These are phyloP conservation scores for Gymnorhina tibicen DNA, from an alignment of 2,113 vertebrate genomes.

Conservation along the genomic window DNA sequence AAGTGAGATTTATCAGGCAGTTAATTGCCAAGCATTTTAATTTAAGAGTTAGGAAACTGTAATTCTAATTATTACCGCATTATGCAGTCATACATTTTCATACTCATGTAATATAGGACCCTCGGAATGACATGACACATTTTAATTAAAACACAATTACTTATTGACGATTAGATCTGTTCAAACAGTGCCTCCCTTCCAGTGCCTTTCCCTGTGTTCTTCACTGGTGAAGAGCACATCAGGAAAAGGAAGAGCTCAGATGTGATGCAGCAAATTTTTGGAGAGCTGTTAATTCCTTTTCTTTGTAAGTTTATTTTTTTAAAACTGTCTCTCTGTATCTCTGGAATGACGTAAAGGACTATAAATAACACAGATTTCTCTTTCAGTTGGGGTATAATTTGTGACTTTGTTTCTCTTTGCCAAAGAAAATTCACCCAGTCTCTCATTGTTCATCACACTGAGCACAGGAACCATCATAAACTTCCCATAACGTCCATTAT, in stretches of 20 bases:
- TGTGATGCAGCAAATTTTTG: background rate
- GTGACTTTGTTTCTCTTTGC: background rate
- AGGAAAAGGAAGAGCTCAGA: background rate
- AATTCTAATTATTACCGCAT: background rate
- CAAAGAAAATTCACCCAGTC: background rate
- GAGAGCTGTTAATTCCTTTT: background rate
- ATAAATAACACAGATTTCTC: background rate
- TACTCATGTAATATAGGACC: background rate
- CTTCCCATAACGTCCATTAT: background rate
- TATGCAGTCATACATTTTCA: background rate
- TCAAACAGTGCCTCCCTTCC: background rate
- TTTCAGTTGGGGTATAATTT: background rate
- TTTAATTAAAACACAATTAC: slow-evolving; percentile 33
- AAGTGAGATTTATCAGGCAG: slow-evolving; percentile 1
- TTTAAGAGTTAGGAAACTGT: background rate
- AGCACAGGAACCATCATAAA: background rate
- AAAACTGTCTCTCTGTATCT: background rate
- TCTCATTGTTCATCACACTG: background rate
- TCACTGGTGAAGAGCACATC: background rate
- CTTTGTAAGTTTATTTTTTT: background rate
- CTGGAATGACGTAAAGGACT: background rate
- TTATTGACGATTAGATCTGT: background rate
- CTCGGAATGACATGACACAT: background rate
- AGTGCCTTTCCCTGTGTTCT: background rate
- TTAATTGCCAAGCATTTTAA: slow-evolving; percentile 10